Conservation (phyloP, 2,797 vertebrate genomes). For the Anguilla marmorata region DNA sequence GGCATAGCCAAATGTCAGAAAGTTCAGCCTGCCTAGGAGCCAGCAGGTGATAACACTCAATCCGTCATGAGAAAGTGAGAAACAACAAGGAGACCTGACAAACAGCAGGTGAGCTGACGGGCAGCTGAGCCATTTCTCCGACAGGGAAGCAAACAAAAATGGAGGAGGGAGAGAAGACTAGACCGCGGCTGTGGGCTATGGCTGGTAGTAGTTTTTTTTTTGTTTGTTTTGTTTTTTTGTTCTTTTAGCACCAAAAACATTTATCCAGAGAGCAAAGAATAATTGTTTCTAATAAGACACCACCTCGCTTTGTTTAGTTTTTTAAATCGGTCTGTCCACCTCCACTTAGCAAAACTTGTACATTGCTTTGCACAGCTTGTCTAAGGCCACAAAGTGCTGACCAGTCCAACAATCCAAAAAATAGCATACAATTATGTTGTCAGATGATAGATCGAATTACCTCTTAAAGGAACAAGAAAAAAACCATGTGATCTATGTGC, state of each 20-base stretch:
- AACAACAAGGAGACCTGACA: constrained; percentile 36
- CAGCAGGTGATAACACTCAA: neutral
- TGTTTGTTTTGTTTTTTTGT: neutral
- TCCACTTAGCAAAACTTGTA: neutral
- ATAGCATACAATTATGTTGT: neutral
- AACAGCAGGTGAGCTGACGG: neutral
- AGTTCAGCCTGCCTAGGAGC: neutral
- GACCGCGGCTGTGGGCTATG: neutral
- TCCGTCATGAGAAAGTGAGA: constrained; percentile 31
- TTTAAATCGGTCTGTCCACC: neutral
- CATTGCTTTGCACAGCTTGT: neutral
- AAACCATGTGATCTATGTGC: no score
- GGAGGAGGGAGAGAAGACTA: neutral
- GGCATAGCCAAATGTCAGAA: constrained; percentile 3
- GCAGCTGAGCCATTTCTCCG: constrained; percentile 9
- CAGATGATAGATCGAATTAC: neutral
- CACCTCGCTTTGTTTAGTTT: constrained; percentile 1
- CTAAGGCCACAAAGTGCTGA: neutral
- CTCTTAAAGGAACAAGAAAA: neutral
- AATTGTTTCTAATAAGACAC: neutral
- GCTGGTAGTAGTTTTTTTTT: neutral
- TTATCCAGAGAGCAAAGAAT: neutral
- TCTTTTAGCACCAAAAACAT: neutral
- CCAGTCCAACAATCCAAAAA: neutral
- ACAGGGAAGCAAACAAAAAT: neutral